Base-by-base conservation (phyloP, 2,797 vertebrate genomes). In the Podargus strigoides region DNA sequence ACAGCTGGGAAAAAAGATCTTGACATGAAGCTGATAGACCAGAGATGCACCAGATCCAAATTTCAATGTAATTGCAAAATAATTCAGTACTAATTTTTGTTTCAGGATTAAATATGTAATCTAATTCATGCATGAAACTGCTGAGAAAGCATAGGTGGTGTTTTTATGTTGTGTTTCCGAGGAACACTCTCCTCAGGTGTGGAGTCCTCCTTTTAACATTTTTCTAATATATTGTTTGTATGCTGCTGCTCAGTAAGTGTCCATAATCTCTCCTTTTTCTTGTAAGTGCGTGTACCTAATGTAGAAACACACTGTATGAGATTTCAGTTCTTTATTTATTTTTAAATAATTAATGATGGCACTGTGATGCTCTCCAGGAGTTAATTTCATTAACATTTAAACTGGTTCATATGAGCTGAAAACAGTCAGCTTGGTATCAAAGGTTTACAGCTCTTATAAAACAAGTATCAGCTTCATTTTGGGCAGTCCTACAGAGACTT, bases 311-410 rank as follows among this genome's bases (percentile, higher is more conserved):
- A 58, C 16, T 21, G 27, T 2, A 6, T 58, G 34, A 75, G 23
- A 59, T 85, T 96, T 64, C 23, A 73, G 22, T 16, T 20, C 9
- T 53, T 5, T 21, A 24, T 16, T 56, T 6, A 20, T 17, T 30
- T 19, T 67, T 13, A 28, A 74, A 77, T 91, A 42, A 68, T 83
- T 82, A 46, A 22, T 44, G 42, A 41, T 63, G 50, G 30, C 62
- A 89, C 46, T 24, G 28, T 68, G 76, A 60, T 12, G 3, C n/a
- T 84, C 24, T 66, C 41, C 52, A 60, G 50, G 55, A 88, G 53
- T 69, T 84, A 80, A 67, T 92, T 95, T 95, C 68, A 88, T 93
- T 91, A 93, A 76, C 62, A 84, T 64, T 92, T 52, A 56, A 77
- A 55, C 58, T 18, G 77, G 89, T 27, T 68, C 56, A 85, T 44